Conservation (phyloP, 2,113 vertebrate species). For the Macquaria australasica region DNA sequence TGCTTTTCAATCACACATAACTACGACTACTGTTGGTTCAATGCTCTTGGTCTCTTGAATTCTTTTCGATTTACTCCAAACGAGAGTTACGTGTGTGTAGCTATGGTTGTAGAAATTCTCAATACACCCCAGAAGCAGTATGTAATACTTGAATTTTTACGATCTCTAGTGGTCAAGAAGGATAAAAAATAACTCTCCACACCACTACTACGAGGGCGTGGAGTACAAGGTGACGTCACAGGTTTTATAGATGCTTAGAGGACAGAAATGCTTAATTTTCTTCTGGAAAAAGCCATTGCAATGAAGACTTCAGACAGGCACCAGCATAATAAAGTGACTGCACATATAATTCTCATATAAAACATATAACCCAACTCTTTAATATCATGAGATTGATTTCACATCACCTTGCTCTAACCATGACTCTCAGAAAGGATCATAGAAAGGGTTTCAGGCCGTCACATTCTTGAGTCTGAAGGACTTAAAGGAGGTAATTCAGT, state of each 20-base stretch:
- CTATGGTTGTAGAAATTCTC: not conserved
- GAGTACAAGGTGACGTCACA: not conserved
- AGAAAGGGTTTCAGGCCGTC: not conserved
- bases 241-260: not conserved
- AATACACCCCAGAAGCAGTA: not conserved
- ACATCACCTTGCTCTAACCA: not conserved
- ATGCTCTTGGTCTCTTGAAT: not conserved
- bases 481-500: slow-evolving; percentile 45
- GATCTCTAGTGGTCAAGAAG: not conserved
- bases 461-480: slow-evolving; percentile 38
- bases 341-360: not conserved
- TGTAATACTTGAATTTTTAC: not conserved
- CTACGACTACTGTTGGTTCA: not conserved
- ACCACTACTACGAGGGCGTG: not conserved
- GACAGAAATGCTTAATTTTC: not conserved
- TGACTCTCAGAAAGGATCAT: not conserved
- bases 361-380: not conserved
- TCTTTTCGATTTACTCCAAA: no score
- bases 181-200: not conserved
- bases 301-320: not conserved
- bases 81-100: not conserved
- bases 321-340: not conserved
- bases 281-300: not conserved
- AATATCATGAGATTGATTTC: not conserved
- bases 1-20: not conserved